Evolutionary conservation across 2,888 invertebrate genomes (phyloP).

Genomic region (Drosophila conformis): DNA sequence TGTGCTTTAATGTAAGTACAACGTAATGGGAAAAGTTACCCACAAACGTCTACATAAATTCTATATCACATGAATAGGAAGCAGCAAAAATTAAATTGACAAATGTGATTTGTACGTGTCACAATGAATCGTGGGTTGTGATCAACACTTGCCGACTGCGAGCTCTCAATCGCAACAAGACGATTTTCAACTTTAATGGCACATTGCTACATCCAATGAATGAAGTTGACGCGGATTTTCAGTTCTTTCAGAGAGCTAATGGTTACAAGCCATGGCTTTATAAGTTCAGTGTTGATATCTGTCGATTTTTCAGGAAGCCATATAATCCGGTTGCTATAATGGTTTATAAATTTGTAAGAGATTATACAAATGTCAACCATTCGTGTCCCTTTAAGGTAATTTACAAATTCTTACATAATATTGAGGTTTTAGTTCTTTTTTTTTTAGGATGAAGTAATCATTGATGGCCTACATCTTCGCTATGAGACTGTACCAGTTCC

Average conservation of each 20-base stretch:
- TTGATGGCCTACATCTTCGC: neutral
- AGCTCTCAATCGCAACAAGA: neutral
- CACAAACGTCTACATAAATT: neutral
- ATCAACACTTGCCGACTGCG: neutral
- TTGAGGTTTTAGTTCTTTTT: fast-evolving
- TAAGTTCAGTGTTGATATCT: neutral
- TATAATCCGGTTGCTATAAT: neutral
- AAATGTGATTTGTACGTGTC: neutral
- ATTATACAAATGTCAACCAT: neutral
- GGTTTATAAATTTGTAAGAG: neutral
- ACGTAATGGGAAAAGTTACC: no score
- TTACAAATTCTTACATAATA: fast-evolving
- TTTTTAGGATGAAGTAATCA: neutral
- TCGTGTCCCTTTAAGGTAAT: slow-evolving; percentile 7
- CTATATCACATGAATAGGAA: neutral
- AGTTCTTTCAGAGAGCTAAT: neutral
- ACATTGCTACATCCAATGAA: neutral
- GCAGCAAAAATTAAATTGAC: neutral
- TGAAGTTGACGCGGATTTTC: neutral
- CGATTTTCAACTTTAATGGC: neutral
- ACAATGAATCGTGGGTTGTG: neutral
- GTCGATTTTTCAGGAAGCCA: slow-evolving; percentile 5
- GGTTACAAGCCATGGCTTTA: slow-evolving; percentile 9
- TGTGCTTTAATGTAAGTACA: neutral
- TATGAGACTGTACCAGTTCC: neutral